Percentiles rank a stretch among this genome's conserved stretches.
Conservation (phyloP, 2,113 vertebrate species). For the Epinephelus lanceolatus region DNA sequence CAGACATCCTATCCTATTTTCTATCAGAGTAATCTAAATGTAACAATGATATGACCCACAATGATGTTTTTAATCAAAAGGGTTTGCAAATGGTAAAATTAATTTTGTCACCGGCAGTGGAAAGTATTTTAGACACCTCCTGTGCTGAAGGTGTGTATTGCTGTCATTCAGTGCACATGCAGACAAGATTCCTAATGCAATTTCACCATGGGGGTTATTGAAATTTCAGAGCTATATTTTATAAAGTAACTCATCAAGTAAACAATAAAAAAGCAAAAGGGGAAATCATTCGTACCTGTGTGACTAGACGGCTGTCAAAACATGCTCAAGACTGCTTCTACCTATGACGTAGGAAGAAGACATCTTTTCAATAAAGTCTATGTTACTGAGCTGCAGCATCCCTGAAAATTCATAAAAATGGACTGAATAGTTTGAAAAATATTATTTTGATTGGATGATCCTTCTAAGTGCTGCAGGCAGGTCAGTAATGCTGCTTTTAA, state of each 20-base stretch:
- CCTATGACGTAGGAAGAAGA: not conserved
- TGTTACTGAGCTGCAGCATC: slow-evolving; percentile 4
- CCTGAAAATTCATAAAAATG: slow-evolving; percentile 4
- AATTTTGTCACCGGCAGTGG: slow-evolving; percentile 1
- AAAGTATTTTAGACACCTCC: not conserved
- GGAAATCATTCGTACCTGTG: not conserved
- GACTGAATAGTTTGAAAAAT: not conserved
- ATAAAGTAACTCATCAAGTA: slow-evolving; percentile 12
- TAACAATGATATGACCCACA: not conserved
- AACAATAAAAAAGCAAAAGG: slow-evolving; percentile 16
- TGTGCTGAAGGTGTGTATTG: slow-evolving; percentile 2
- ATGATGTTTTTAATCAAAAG: slow-evolving; percentile 41
- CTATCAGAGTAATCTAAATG: not conserved
- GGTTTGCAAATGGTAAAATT: slow-evolving; percentile 6
- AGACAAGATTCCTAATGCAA: not conserved
- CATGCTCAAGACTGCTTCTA: not conserved
- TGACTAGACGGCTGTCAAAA: not conserved
- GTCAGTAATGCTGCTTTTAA: slow-evolving; percentile 42
- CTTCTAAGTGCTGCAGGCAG: slow-evolving; percentile 11
- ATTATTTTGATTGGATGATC: slow-evolving; percentile 28
- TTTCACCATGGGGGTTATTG: slow-evolving; percentile 10
- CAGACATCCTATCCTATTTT: slow-evolving; percentile 16
- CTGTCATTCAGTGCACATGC: slow-evolving; percentile 14
- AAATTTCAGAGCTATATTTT: slow-evolving; percentile 14
- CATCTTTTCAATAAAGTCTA: slow-evolving; percentile 6